Conservation (phyloP, 2,888 invertebrate genomes). For the Drosophila incognita region DNA sequence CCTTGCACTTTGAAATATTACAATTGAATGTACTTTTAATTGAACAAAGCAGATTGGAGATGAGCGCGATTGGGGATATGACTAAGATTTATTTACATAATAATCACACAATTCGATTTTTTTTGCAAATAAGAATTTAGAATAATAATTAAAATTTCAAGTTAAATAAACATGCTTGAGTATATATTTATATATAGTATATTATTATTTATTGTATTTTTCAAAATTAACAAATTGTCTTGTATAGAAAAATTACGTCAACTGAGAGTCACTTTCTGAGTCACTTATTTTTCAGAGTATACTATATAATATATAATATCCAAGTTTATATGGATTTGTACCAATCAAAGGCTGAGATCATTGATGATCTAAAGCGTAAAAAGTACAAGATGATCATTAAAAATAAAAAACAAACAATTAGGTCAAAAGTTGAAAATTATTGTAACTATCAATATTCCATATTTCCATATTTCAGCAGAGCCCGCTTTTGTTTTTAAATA, state of each 20-base stretch:
- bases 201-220: neutral
- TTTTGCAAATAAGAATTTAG: neutral
- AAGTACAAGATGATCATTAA: neutral
- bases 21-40: conserved; percentile 7
- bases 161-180: no score
- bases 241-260: conserved; percentile 19
- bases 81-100: neutral
- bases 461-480: neutral
- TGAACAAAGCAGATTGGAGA: neutral
- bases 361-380: neutral
- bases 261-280: conserved; percentile 22
- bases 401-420: no score
- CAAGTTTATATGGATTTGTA: conserved; percentile 1
- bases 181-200: no score
- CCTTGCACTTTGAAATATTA: neutral
- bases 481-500: neutral
- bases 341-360: conserved; percentile 35
- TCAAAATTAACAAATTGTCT: neutral
- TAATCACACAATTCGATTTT: neutral
- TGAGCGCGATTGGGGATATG: neutral
- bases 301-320: conserved; percentile 20
- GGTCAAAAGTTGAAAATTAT: neutral
- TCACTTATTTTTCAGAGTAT: conserved; percentile 15
- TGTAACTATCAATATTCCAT: neutral
- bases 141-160: no score